Base-by-base conservation (phyloP, 2,888 invertebrate genomes). In the Lepidocyrtinus sp. region DNA sequence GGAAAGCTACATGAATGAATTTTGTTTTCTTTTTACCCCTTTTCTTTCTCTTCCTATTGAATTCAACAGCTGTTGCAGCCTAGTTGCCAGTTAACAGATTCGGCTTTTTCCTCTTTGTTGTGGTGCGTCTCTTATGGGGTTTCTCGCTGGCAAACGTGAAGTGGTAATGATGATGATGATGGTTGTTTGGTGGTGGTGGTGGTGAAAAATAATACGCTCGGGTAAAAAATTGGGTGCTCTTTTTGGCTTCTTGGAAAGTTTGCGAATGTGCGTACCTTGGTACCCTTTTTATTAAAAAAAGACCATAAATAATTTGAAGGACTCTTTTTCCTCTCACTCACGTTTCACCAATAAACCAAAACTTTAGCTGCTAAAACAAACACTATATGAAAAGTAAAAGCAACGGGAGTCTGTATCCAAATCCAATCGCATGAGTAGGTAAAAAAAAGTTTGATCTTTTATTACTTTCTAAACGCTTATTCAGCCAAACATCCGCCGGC, bases 241-340 rank as follows among this genome's bases (percentile, higher is more conserved):
- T 59, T 59, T 21, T 55, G 5, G 17, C 55, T 55, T 55, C 55
- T n/a, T 2, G 7, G 55, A 17, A n/a, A n/a, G 5, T 55, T n/a
- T 55, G 55, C 17, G 55, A 17, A 12, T 55, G 55, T 2, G 17
- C 59, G 59, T 59, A 59, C 59, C 59, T 59, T 59, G 19, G 59
- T 59, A 21, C 59, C 59, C n/a, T 21, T 59, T 59, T 59, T 59
- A 59, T 59, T 59, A 59, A 68, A n/a, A 70, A 62, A 67, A 77
- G 71, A 71, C 77, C 77, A 77, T 77, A 72, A 77, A 77, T 77
- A 77, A 77, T 77, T 77, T 77, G 70, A 77, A 64, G 67, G 59
- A 72, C 73, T 73, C 63, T 46, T 78, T 65, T 64, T 46, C 55
- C 24, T 50, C 62, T 59, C 17, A 55, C 55, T n/a, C 70, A 36